Base-by-base conservation (phyloP, 2,797 vertebrate genomes). In the Steatocranus sp. region DNA sequence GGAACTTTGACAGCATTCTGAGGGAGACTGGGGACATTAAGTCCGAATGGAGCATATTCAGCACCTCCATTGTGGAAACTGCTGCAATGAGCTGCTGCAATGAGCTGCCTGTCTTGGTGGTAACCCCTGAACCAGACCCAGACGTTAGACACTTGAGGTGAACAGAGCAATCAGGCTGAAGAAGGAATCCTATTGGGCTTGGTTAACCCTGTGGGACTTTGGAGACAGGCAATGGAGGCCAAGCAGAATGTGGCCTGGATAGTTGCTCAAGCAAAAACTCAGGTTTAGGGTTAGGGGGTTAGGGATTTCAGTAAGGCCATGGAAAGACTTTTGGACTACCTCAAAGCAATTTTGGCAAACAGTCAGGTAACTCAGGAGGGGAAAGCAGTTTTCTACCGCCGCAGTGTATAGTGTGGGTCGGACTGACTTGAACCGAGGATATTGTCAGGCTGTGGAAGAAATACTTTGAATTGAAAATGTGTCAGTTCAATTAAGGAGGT, bases 331-430 rank as follows among this genome's bases (percentile, higher is more conserved):
- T 27, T 9, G 14, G 14, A 54, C 25, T 1, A 15, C 51, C 4
- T 27, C 25, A 15, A 54, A 27, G 14, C 14, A 27, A 54, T 9
- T 54, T 27, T 54, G 53, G 25, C 25, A 27, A 54, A 54, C 2
- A 3, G 14, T 5, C 51, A 53, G 53, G 7, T 15, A 54, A 17
- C 53, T 1, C 0, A 0, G 12, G 51, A 54, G 51, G 23, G 0
- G 12, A 54, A 54, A 54, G 23, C 51, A 54, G 3, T 54, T 27
- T 12, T 54, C 51, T 27, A 15, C 23, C 0, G 7, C 12, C 2
- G 7, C 7, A 3, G 23, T 54, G 7, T 27, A 54, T 54, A 27
- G 27, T 27, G 51, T 27, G 23, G 51, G 51, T 54, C 3, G 1
- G 7, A 27, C 51, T 25, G 23, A 53, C 23, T 27, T 54, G 23